These are phyloP conservation scores for Caranx ignobilis DNA, from an alignment of 2,113 vertebrate species.

Conservation along the genomic window DNA sequence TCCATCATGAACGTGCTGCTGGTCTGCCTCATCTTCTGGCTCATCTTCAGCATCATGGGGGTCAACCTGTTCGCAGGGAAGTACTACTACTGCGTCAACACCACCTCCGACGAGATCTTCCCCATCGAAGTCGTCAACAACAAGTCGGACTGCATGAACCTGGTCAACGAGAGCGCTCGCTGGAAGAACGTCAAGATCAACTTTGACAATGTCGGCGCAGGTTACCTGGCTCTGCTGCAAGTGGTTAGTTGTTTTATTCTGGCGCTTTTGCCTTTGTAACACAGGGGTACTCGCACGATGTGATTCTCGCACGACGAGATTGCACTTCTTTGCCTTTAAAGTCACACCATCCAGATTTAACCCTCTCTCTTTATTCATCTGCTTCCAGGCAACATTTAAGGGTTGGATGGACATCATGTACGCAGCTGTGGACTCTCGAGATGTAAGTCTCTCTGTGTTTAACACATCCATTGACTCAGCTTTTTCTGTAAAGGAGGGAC, in stretches of 20 bases:
- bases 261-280: too few relatives aligned
- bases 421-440: slow-evolving; percentile 84
- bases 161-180: slow-evolving; percentile 85
- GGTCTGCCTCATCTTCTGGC: slow-evolving; percentile 99
- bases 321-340: too few relatives aligned
- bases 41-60: slow-evolving; percentile 99
- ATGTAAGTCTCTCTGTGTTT: slow-evolving; percentile 66
- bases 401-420: slow-evolving; percentile 89
- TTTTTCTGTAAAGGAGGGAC: too few relatives aligned
- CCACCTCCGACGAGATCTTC: slow-evolving; percentile 86
- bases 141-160: slow-evolving; percentile 86
- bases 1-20: slow-evolving; percentile 99
- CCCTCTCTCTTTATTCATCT: slow-evolving; percentile 21
- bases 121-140: slow-evolving; percentile 89
- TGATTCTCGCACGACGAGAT: too few relatives aligned
- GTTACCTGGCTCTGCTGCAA: slow-evolving; percentile 96
- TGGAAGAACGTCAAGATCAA: slow-evolving; percentile 99
- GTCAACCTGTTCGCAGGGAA: slow-evolving; percentile 98
- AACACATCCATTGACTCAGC: background rate
- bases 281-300: too few relatives aligned
- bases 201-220: slow-evolving; percentile 97
- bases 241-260: slow-evolving; percentile 87
- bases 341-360: background rate
- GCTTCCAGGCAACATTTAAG: slow-evolving; percentile 84
- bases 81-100: slow-evolving; percentile 95